These are phyloP conservation scores for Thysanoteuthis rhombus DNA, from an alignment of 2,888 invertebrate species.

Conservation along the genomic window DNA sequence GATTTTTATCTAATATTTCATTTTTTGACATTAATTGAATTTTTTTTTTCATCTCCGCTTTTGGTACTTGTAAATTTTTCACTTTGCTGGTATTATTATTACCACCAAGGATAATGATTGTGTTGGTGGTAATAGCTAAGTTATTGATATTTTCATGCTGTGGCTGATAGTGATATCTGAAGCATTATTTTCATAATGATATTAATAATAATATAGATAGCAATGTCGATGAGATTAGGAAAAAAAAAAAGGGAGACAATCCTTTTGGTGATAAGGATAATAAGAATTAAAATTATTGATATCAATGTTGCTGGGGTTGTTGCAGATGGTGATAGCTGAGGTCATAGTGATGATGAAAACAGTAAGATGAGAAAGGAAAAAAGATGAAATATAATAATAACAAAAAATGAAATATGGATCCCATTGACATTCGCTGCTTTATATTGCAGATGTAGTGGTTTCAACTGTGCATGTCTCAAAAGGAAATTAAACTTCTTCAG, in stretches of 20 bases:
- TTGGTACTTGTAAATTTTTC: neutral
- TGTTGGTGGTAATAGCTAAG: neutral
- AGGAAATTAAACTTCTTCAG: slow-evolving; percentile 12
- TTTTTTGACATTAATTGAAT: neutral
- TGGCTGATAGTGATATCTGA: neutral
- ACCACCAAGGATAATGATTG: neutral
- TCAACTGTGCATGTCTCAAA: neutral
- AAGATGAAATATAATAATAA: neutral
- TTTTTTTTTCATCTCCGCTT: neutral
- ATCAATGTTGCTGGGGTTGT: too few species aligned
- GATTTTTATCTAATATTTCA: neutral
- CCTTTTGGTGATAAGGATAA: neutral
- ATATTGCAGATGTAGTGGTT: neutral
- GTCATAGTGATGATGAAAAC: neutral
- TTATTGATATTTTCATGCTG: neutral
- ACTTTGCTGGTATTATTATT: neutral
- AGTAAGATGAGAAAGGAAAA: neutral
- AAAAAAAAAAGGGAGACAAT: neutral
- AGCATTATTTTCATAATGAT: neutral
- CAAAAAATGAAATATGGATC: neutral
- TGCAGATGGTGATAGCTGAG: too few species aligned
- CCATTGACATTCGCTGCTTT: neutral
- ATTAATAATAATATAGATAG: neutral
- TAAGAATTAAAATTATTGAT: neutral
- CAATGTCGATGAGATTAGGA: neutral